Conservation (phyloP, 2,797 vertebrate species). For the Corythornis leucogaster region DNA sequence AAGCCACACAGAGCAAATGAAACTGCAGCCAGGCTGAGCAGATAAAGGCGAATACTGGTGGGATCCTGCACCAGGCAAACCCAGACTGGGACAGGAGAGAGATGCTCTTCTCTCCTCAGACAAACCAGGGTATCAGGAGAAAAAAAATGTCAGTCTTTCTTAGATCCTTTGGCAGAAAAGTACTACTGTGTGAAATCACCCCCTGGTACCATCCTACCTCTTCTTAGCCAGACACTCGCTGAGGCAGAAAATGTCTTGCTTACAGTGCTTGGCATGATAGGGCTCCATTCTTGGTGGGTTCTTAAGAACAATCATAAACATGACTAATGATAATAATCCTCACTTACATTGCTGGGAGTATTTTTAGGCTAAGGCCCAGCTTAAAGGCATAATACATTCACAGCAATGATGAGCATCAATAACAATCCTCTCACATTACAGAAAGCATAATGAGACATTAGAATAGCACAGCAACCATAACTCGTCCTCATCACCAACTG, state of each 20-base stretch:
- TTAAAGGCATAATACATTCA: slow-evolving; percentile 60
- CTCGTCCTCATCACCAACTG: slow-evolving; percentile 42
- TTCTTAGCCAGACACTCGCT: not conserved
- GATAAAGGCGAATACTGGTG: not conserved
- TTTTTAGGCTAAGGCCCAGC: slow-evolving; percentile 51
- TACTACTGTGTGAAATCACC: not conserved
- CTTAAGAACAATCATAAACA: slow-evolving; percentile 25
- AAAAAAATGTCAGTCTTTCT: not conserved
- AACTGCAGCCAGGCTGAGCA: not conserved
- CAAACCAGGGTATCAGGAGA: not conserved
- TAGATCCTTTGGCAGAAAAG: not conserved
- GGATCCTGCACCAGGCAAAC: not conserved
- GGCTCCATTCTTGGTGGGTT: not conserved
- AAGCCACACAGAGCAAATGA: not conserved
- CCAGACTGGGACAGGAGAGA: not conserved
- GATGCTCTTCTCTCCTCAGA: not conserved
- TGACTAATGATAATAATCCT: slow-evolving; percentile 8
- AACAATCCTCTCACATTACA: slow-evolving; percentile 63
- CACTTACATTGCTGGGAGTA: slow-evolving; percentile 16
- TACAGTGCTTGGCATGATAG: not conserved
- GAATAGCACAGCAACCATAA: not conserved
- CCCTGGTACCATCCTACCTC: not conserved
- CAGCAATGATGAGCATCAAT: slow-evolving; percentile 56
- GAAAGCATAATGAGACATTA: not conserved
- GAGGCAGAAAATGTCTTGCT: not conserved